phyloP scores from a whole-genome alignment of 92 coral and sea anemone species.

The Muricea muricata region DNA sequence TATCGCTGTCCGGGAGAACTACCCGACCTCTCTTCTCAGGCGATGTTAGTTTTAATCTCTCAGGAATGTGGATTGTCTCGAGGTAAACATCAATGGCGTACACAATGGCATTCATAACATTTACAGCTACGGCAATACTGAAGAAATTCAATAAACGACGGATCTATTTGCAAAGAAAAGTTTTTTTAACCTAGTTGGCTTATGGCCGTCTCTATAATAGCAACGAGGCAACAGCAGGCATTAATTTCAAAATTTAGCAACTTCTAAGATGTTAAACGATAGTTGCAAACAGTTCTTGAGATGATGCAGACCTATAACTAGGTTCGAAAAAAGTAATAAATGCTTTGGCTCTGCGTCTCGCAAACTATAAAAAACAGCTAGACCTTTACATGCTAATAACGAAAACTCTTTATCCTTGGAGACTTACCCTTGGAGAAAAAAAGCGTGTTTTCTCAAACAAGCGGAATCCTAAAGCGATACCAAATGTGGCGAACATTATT shows the following conservation, averaged over 20 bases:
- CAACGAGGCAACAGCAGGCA: too few species aligned
- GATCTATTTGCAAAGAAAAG: not conserved
- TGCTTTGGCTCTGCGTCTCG: too few species aligned
- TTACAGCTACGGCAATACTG: slow-evolving; percentile 43
- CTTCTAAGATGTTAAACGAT: too few species aligned
- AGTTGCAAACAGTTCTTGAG: too few species aligned
- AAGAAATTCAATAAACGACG: slow-evolving; percentile 47
- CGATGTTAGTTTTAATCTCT: slow-evolving; percentile 9
- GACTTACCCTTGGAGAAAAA: slow-evolving; percentile 46
- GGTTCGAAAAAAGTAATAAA: too few species aligned
- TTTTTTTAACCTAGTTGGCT: too few species aligned
- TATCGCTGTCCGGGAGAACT: slow-evolving; percentile 1
- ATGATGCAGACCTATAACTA: too few species aligned
- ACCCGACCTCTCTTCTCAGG: slow-evolving; percentile 34
- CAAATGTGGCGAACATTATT: slow-evolving; percentile 39
- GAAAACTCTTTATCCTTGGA: not conserved
- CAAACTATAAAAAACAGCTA: too few species aligned
- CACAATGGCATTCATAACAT: slow-evolving; percentile 23
- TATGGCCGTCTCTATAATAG: too few species aligned
- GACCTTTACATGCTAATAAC: not conserved
- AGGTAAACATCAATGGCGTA: slow-evolving; percentile 26
- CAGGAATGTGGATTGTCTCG: slow-evolving; percentile 37
- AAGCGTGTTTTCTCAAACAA: slow-evolving; percentile 49
- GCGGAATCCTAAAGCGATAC: slow-evolving; percentile 42
- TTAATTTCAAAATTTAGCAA: too few species aligned